phyloP scores from a whole-genome alignment of 2,113 vertebrate genomes.

The Pterocles orientalis region DNA sequence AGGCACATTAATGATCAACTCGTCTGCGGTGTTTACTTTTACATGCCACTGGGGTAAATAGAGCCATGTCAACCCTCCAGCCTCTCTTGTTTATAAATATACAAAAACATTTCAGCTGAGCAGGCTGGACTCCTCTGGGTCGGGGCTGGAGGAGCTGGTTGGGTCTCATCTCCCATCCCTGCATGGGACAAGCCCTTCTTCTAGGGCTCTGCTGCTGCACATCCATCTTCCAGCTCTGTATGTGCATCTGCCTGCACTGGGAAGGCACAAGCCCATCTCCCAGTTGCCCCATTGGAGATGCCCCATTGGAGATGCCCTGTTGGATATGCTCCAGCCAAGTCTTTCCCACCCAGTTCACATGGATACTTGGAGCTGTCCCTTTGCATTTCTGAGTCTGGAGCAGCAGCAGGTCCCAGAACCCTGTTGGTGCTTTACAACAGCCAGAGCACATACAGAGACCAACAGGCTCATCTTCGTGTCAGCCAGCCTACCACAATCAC shows the following conservation, averaged over 20 bases:
- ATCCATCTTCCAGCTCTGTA: background rate
- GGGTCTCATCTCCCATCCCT: background rate
- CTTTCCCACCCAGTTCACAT: fast-evolving
- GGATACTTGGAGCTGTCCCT: background rate
- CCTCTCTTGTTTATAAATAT: slow-evolving; percentile 21
- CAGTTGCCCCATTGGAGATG: background rate
- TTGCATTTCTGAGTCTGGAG: background rate
- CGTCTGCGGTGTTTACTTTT: slow-evolving; percentile 41
- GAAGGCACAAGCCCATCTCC: background rate
- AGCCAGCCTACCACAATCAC: fast-evolving
- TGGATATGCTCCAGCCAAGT: fast-evolving
- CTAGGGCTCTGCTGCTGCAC: background rate
- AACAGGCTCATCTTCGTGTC: background rate
- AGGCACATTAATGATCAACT: slow-evolving; percentile 31
- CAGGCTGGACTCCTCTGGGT: background rate
- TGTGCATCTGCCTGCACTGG: background rate
- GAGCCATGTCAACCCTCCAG: slow-evolving; percentile 4
- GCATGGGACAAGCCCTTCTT: background rate
- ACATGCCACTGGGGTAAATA: slow-evolving; percentile 55
- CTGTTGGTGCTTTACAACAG: background rate
- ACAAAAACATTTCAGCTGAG: slow-evolving; percentile 18
- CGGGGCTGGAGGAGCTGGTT: background rate
- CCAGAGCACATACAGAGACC: background rate
- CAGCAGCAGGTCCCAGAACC: background rate
- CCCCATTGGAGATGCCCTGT: background rate